These are phyloP conservation scores for Anguilla pacifica DNA, from an alignment of 2,797 vertebrate species.

Conservation along the genomic window DNA sequence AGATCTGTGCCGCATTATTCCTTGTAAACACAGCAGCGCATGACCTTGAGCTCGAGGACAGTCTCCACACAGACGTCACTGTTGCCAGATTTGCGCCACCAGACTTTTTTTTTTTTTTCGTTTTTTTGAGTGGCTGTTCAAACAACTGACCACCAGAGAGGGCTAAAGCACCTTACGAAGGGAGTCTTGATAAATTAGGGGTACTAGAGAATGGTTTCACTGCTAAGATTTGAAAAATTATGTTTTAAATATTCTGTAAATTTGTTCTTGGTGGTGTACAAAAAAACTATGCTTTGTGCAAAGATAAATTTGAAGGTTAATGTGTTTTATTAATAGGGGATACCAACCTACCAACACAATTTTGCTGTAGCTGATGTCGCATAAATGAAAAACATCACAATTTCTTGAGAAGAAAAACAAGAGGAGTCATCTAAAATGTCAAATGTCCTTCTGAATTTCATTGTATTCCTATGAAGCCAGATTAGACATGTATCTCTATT, in stretches of 20 bases:
- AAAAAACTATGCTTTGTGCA: background rate
- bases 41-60: conserved; percentile 79
- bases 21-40: conserved; percentile 39
- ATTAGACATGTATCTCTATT: background rate
- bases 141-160: conserved; percentile 59
- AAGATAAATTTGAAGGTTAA: background rate
- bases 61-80: conserved; percentile 68
- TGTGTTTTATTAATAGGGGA: background rate
- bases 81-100: conserved; percentile 39
- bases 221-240: background rate
- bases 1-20: conserved; percentile 11
- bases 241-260: background rate
- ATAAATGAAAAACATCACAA: background rate
- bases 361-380: background rate
- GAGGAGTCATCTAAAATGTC: background rate
- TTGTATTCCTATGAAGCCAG: background rate
- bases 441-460: background rate
- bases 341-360: background rate
- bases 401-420: background rate
- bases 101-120: conserved; percentile 24
- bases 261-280: background rate
- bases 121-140: conserved; percentile 39
- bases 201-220: background rate
- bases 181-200: background rate
- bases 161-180: conserved; percentile 27